Base-by-base conservation (phyloP, 2,888 invertebrate genomes). In the Trimorus sp. region DNA sequence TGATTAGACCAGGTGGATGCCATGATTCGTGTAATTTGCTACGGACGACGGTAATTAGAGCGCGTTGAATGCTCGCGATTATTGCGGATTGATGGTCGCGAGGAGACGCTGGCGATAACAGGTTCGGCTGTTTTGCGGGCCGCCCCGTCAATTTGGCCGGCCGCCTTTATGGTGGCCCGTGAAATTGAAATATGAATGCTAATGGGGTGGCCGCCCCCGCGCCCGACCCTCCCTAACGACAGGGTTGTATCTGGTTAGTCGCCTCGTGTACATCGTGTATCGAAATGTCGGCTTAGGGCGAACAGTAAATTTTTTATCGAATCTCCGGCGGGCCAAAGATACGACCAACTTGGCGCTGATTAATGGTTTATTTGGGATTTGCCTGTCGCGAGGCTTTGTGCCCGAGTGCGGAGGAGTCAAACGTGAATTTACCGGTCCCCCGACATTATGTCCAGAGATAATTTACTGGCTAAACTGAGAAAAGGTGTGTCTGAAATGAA, bases 71-170 rank as follows among this genome's bases (percentile, higher is more conserved):
- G 53, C 53, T 6, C 53, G 53, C 89, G 90, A 90, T 90, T 90
- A 90, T 89, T 89, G 86, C 86, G 88, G 88, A 89, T 90, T 89
- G 89, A 89, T 89, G 90, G 89, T 88, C 87, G 85, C 87, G 85
- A 83, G 86, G 84, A 26, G 26, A 26, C 26, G 26, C 26, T 26
- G 84, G 85, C 87, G 87, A 86, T 88, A 88, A 86, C 88, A 84
- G 86, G 85, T 84, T 85, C 81, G 65, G 40, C 59, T 51, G 8
- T 74, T 60, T 68, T 16, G 56, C 45, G 40, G 26, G 40, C 49
- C 69, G 51, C 59, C 59, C 58, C 51, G 36, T 62, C 73, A 68
- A 68, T 79, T 79, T 69, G 65, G 68, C 40, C 51, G 65, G 70
- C 77, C 71, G 68, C 79, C 68, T 73, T 73, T 68, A 73, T 53